Percentiles rank a stretch among this genome's conserved stretches.
Conservation (phyloP, 2,797 vertebrate species). For the Girardinus metallicus region DNA sequence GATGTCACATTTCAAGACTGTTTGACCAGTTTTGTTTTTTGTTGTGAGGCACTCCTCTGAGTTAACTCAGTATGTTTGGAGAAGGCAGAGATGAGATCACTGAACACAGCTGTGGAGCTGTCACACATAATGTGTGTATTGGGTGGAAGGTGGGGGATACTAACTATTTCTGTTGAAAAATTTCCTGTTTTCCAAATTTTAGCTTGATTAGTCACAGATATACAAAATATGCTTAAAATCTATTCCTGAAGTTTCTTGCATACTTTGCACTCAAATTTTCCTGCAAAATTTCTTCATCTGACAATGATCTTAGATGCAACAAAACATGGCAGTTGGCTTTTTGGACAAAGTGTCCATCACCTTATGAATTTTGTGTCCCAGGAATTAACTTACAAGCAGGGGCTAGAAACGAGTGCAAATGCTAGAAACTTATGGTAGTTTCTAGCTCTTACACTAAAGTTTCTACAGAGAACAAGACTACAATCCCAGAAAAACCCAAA, state of each 20-base stretch:
- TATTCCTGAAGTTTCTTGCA: neutral
- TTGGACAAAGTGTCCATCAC: neutral
- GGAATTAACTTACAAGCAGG: no score
- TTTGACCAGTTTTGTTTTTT: slow-evolving; percentile 13
- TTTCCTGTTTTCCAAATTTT: neutral
- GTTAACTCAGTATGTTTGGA: slow-evolving; percentile 35
- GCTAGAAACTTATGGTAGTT: no score
- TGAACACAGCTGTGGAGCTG: slow-evolving; percentile 47
- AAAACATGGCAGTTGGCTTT: neutral
- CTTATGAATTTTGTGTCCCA: neutral
- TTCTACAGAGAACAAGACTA: no score
- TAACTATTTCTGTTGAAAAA: neutral
- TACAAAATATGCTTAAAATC: neutral
- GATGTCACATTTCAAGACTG: neutral
- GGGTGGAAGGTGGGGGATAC: neutral
- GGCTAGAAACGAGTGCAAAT: no score
- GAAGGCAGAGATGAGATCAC: slow-evolving; percentile 53
- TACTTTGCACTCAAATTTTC: neutral
- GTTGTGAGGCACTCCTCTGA: slow-evolving; percentile 9
- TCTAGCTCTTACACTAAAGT: no score
- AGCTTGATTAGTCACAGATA: neutral
- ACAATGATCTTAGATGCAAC: neutral
- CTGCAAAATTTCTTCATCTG: neutral
- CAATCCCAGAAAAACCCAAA: neutral
- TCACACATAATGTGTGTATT: slow-evolving; percentile 24